Evolutionary conservation across 1,140 invertebrate genomes (phyloP).

Genomic region (Dufourea novaeangliae): DNA sequence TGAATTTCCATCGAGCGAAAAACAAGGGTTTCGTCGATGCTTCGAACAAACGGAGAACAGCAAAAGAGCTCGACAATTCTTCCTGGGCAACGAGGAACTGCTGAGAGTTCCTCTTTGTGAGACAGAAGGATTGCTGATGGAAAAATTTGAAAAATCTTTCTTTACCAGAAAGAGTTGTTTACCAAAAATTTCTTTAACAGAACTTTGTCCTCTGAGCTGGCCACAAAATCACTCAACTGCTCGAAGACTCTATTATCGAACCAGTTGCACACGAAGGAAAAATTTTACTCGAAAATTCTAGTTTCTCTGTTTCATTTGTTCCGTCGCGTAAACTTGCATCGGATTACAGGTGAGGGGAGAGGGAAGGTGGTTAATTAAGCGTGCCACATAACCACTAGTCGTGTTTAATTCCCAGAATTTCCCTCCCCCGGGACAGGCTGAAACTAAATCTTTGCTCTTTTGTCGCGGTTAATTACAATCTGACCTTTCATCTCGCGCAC

Average conservation of each 20-base stretch:
- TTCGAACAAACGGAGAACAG: too few relatives aligned
- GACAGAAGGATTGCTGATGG: too few relatives aligned
- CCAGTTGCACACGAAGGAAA: background rate
- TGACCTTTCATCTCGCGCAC: constrained; percentile 25
- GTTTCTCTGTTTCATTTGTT: background rate
- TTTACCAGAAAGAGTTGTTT: too few relatives aligned
- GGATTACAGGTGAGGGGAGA: background rate
- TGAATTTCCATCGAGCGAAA: too few relatives aligned
- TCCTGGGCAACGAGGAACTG: too few relatives aligned
- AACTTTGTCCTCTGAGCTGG: too few relatives aligned
- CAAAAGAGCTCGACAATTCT: too few relatives aligned
- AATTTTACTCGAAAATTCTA: constrained; percentile 24
- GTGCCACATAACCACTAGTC: constrained; percentile 19
- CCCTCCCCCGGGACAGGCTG: background rate
- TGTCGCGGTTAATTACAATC: constrained; percentile 23
- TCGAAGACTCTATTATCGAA: background rate
- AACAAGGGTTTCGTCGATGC: too few relatives aligned
- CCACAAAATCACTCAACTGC: too few relatives aligned
- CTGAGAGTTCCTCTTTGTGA: too few relatives aligned
- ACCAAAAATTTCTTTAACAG: too few relatives aligned
- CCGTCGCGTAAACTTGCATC: background rate
- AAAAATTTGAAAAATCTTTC: too few relatives aligned
- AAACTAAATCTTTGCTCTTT: constrained; percentile 24
- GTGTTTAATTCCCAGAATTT: constrained; percentile 7
- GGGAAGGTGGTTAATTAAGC: constrained; percentile 41